Percentiles rank a stretch among this genome's conserved stretches.
Evolutionary conservation across 2,888 invertebrate genomes (phyloP).

Genomic region (Zhuqinia jingwanae): DNA sequence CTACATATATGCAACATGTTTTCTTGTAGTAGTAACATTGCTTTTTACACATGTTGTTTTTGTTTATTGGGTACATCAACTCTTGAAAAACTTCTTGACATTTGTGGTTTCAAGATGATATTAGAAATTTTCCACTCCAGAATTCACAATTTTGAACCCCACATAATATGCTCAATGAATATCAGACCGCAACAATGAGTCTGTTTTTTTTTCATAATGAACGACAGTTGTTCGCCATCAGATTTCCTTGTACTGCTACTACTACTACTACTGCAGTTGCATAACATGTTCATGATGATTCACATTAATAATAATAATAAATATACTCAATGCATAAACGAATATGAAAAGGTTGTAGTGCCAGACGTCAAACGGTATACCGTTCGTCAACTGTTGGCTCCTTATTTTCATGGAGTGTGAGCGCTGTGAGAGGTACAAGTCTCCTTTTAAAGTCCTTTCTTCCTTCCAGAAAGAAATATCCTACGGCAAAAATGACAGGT

Average conservation of each 20-base stretch:
- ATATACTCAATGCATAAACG: too few relatives aligned
- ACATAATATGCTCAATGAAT: too few relatives aligned
- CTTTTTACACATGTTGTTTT: too few relatives aligned
- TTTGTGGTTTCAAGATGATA: too few relatives aligned
- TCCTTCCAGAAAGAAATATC: constrained; percentile 52
- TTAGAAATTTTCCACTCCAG: too few relatives aligned
- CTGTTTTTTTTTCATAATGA: not conserved
- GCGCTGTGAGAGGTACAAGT: not conserved
- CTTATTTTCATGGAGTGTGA: not conserved
- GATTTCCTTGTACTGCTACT: not conserved
- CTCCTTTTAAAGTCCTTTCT: constrained; percentile 37
- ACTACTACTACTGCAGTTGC: too few relatives aligned
- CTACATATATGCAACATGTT: not conserved
- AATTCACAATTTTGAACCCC: too few relatives aligned
- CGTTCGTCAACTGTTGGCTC: not conserved
- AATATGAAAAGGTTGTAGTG: not conserved
- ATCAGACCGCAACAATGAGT: too few relatives aligned
- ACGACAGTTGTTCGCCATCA: constrained; percentile 2
- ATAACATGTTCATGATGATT: too few relatives aligned
- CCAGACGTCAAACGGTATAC: not conserved
- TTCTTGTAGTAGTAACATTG: not conserved
- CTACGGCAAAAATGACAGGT: constrained; percentile 61
- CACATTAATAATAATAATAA: too few relatives aligned
- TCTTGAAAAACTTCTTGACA: too few relatives aligned
- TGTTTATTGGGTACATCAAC: too few relatives aligned